Evolutionary conservation across 2,888 invertebrate species (phyloP).

Genomic region (Melanotus villosus): DNA sequence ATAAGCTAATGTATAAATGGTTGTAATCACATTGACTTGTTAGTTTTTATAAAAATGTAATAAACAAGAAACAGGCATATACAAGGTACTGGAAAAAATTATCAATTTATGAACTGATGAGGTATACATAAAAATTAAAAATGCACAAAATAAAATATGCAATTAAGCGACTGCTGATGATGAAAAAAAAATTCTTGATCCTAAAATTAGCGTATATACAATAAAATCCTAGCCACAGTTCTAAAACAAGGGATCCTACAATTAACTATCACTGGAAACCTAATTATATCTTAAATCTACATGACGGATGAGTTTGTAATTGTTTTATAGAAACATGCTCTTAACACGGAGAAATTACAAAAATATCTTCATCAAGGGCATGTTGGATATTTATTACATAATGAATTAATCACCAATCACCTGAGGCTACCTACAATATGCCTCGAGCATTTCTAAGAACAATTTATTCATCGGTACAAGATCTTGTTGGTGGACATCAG

Average conservation of each 20-base stretch:
- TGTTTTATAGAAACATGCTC: constrained; percentile 31
- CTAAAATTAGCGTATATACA: constrained; percentile 41
- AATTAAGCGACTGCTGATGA: constrained; percentile 16
- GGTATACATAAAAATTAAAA: constrained; percentile 43
- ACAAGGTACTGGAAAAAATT: constrained; percentile 13
- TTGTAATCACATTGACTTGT: constrained; percentile 9
- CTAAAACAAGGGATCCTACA: constrained; percentile 48
- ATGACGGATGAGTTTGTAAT: constrained; percentile 43
- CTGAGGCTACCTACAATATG: constrained; percentile 74
- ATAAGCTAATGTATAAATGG: constrained; percentile 4
- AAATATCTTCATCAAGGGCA: constrained; percentile 28
- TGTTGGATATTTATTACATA: constrained; percentile 8
- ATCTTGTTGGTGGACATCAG: constrained; percentile 87
- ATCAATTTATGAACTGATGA: constrained; percentile 28
- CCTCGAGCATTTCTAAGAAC: constrained; percentile 96
- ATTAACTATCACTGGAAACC: constrained; percentile 53
- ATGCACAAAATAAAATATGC: constrained; percentile 28
- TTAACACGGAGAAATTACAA: constrained; percentile 28
- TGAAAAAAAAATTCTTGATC: constrained; percentile 32
- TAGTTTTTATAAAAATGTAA: constrained; percentile 17
- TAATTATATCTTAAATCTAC: constrained; percentile 44
- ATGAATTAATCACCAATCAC: constrained; percentile 22
- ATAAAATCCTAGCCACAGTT: constrained; percentile 44
- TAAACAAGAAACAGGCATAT: not conserved
- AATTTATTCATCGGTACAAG: constrained; percentile 96